Evolutionary conservation across 1,140 invertebrate species (phyloP).

Genomic region (Caenorhabditis remanei): DNA sequence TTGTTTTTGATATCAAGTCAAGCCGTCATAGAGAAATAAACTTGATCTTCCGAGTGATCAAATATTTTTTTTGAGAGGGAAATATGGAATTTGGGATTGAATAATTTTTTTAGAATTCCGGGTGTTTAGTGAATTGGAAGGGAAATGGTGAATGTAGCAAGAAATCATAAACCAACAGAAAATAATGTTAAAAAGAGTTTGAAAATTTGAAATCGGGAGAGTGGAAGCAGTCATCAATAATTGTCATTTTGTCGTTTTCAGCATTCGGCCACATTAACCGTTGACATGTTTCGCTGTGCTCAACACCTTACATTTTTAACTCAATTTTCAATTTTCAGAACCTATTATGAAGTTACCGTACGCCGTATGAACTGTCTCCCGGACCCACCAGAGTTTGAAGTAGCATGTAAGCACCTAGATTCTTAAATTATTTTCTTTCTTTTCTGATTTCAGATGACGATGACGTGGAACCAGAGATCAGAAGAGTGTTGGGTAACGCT

Average conservation of each 20-base stretch:
- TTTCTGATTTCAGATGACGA: constrained; percentile 56
- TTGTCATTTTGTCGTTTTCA: no score
- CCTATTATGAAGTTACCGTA: constrained; percentile 75
- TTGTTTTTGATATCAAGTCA: constrained; percentile 1
- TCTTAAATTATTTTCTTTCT: not conserved
- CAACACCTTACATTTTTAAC: no score
- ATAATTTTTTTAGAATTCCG: no score
- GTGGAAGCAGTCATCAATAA: no score
- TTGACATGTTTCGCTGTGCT: no score
- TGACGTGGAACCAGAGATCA: constrained; percentile 58
- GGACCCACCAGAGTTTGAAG: constrained; percentile 74
- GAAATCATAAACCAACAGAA: no score
- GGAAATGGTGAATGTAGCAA: no score
- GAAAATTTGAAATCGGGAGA: no score
- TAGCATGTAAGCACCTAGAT: constrained; percentile 69
- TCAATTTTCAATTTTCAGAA: constrained; percentile 61
- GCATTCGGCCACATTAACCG: no score
- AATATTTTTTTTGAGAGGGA: not conserved
- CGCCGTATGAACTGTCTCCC: constrained; percentile 77
- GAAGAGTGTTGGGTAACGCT: constrained; percentile 52
- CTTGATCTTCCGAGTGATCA: not conserved
- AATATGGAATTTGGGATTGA: not conserved
- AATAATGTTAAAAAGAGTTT: no score
- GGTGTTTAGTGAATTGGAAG: no score
- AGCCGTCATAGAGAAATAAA: not conserved